phyloP scores from a whole-genome alignment of 1,140 invertebrate genomes.

The Cherax destructor region DNA sequence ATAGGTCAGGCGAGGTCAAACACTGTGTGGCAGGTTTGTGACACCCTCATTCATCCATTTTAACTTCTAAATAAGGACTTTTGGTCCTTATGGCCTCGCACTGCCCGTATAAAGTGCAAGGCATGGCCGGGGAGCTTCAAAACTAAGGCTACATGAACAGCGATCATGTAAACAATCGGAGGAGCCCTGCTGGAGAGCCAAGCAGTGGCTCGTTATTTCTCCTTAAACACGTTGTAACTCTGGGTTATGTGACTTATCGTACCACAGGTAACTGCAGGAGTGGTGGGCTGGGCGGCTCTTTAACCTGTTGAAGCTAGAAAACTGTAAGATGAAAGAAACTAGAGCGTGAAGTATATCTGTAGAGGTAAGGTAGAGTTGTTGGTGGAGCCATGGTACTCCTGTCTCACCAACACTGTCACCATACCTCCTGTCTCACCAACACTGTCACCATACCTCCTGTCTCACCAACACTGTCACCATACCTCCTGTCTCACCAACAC shows the following conservation, averaged over 20 bases:
- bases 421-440: too few species aligned
- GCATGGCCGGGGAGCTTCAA: background rate
- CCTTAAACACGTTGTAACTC: background rate
- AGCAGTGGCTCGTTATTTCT: background rate
- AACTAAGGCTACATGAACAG: constrained; percentile 24
- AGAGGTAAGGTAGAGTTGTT: background rate
- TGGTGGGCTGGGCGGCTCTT: background rate
- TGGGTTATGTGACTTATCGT: background rate
- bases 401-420: too few species aligned
- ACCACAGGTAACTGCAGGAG: background rate
- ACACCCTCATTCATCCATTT: background rate
- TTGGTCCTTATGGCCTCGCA: background rate
- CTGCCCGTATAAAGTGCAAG: background rate
- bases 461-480: too few species aligned
- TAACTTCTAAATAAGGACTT: background rate
- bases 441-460: too few species aligned
- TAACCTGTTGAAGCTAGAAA: background rate
- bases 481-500: too few species aligned
- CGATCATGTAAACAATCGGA: background rate
- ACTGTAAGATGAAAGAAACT: background rate
- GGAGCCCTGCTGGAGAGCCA: background rate
- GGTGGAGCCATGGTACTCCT: too few species aligned
- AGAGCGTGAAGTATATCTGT: background rate
- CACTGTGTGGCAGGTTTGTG: constrained; percentile 48
- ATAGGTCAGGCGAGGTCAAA: constrained; percentile 64